These are phyloP conservation scores for Philopotamus ludificatus DNA, from an alignment of 1,140 invertebrate genomes.

Conservation along the genomic window DNA sequence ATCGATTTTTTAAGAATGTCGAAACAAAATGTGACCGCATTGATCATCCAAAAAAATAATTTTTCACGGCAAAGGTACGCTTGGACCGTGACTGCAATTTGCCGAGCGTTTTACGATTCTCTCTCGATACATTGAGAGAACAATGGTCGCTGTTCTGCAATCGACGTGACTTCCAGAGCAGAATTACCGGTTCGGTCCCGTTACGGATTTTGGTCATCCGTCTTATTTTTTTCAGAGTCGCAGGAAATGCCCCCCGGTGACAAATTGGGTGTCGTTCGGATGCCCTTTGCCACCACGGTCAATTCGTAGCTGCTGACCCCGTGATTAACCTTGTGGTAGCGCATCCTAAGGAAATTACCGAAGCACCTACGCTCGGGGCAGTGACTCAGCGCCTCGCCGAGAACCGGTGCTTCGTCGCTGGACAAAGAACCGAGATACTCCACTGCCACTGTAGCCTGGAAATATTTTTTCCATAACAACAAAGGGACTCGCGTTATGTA, in stretches of 20 bases:
- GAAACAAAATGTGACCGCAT: too few relatives aligned
- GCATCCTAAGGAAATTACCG: background rate
- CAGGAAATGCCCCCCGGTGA: slow-evolving; percentile 34
- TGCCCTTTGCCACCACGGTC: slow-evolving; percentile 32
- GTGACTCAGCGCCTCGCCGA: too few relatives aligned
- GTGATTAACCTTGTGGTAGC: slow-evolving; percentile 36
- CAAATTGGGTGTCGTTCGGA: slow-evolving; percentile 24
- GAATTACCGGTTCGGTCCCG: slow-evolving; percentile 20
- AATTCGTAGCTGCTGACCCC: slow-evolving; percentile 39
- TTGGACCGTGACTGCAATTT: background rate
- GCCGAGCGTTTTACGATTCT: slow-evolving; percentile 3
- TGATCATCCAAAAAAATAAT: too few relatives aligned
- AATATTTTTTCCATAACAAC: slow-evolving; percentile 17
- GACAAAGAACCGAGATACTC: slow-evolving; percentile 12
- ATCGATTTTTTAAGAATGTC: too few relatives aligned
- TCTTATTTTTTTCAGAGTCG: slow-evolving; percentile 3
- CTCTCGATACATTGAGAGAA: slow-evolving; percentile 10
- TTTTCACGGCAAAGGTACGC: too few relatives aligned
- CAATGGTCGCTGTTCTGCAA: slow-evolving; percentile 30
- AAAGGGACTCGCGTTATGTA: background rate
- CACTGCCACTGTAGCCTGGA: slow-evolving; percentile 33
- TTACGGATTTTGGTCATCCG: slow-evolving; percentile 6
- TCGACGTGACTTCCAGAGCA: slow-evolving; percentile 31
- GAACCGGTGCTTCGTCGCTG: background rate
- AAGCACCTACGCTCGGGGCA: slow-evolving; percentile 35